Evolutionary conservation across 1,140 invertebrate species (phyloP), one percentile per base, ranked within the genome.

Genomic region (Pseudomyrmex dendroicus): DNA sequence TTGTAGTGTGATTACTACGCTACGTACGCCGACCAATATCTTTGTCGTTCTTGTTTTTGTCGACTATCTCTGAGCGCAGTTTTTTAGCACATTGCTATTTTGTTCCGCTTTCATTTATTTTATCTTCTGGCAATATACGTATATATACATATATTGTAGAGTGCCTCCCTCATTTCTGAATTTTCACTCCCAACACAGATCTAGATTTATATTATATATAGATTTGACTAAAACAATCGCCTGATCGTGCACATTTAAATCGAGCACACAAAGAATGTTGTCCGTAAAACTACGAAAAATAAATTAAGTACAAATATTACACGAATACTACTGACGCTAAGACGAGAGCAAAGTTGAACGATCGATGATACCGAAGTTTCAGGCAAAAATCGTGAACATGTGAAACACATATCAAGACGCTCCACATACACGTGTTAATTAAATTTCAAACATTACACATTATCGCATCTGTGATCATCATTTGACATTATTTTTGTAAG

Each of bases 241-340:
- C 44, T 66, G 61, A 15, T 35, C 50, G 50, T 54, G 50, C 67
- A 20, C 12, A 22, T 9, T 22, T 35, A 52, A 70, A 44, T 63
- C 17, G 73, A 74, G 22, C 17, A 44, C 73, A 13, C 70, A 85
- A 86, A 64, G 68, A 76, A 63, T 62, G 82, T 86, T 82, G 85
- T 88, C 82, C 84, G 87, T 89, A 87, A 91, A 88, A 77, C 84
- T 89, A 35, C 35, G 35, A 35, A 87, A 86, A 85, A 90, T 90
- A 85, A 88, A 73, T 83, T 90, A 82, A 78, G 82, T 70, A 83
- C 85, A 64, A 85, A 89, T 89, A 89, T 76, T 87, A 89, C 76
- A 86, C 70, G 82, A 76, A 89, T 86, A 84, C 78, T 66, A 74
- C 56, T 70, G 77, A 82, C 82, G 83, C 82, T 86, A 90, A 78